phyloP scores from a whole-genome alignment of 2,888 invertebrate species.

The Teinopalpus imperialis region DNA sequence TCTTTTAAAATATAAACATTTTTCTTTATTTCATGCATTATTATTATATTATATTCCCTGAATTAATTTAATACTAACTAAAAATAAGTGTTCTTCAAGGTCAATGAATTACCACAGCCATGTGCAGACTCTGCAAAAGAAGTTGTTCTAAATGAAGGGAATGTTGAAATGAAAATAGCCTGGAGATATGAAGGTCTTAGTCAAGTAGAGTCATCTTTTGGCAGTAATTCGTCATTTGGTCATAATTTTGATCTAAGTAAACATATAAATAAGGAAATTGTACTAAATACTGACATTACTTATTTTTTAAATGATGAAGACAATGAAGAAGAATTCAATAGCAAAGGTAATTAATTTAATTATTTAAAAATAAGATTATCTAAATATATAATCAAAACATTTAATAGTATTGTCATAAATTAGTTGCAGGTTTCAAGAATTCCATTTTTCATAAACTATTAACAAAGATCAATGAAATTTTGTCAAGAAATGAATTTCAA shows the following conservation, averaged over 20 bases:
- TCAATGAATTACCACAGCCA: conserved; percentile 78
- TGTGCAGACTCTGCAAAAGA: conserved; percentile 68
- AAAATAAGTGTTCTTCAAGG: too few relatives aligned
- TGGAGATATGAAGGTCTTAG: conserved; percentile 93
- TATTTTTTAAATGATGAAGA: conserved; percentile 55
- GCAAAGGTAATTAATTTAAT: conserved; percentile 50
- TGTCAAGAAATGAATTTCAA: conserved; percentile 54
- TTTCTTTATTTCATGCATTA: too few relatives aligned
- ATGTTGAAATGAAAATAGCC: conserved; percentile 91
- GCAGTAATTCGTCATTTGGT: conserved; percentile 81
- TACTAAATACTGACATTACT: conserved; percentile 81
- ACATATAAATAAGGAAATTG: conserved; percentile 82
- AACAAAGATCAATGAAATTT: conserved; percentile 45
- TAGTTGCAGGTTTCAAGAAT: conserved; percentile 64
- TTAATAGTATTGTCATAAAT: too few relatives aligned
- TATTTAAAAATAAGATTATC: too few relatives aligned
- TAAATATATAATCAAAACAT: too few relatives aligned
- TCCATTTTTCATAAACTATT: conserved; percentile 52
- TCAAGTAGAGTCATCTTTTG: conserved; percentile 80
- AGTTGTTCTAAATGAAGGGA: conserved; percentile 24
- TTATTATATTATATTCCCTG: too few relatives aligned
- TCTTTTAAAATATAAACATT: too few relatives aligned
- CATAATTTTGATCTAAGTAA: conserved; percentile 92
- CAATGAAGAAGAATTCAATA: conserved; percentile 16
- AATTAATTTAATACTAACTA: too few relatives aligned